A percentile compares a stretch with the other conserved stretches of the same genome.
phyloP scores from a whole-genome alignment of 2,113 vertebrate species.

The Zosterops hypoxanthus region DNA sequence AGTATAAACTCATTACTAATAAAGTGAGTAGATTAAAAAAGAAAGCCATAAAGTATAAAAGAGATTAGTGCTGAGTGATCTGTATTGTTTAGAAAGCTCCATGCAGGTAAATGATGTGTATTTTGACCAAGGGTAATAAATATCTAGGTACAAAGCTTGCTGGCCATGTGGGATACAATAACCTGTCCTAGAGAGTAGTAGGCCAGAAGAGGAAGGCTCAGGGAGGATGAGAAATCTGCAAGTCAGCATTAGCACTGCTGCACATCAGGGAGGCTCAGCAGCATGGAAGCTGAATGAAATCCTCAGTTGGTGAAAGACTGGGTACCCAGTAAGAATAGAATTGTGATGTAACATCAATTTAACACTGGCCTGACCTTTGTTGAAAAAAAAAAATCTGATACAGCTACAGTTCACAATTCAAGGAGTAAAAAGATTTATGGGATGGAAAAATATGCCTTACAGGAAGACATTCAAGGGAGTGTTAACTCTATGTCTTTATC shows the following conservation, averaged over 20 bases:
- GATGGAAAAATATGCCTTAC: not conserved
- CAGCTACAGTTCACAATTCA: not conserved
- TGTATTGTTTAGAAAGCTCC: not conserved
- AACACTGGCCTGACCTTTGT: not conserved
- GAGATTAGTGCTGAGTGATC: not conserved
- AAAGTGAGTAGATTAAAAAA: not conserved
- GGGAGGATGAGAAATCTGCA: not conserved
- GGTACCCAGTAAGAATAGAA: not conserved
- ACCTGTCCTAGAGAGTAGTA: not conserved
- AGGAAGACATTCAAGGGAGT: not conserved
- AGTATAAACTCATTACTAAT: not conserved
- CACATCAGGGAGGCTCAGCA: fast-evolving
- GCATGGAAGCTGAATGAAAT: not conserved
- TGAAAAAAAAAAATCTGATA: not conserved
- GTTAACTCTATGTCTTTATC: not conserved
- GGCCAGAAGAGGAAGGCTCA: not conserved
- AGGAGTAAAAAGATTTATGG: not conserved
- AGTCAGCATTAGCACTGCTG: not conserved
- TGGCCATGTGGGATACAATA: not conserved
- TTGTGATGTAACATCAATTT: not conserved
- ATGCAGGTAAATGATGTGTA: not conserved
- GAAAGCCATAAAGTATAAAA: not conserved
- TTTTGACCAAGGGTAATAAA: not conserved
- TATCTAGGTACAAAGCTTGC: not conserved
- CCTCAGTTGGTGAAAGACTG: not conserved